Percentiles rank a stretch among this genome's conserved stretches.
Evolutionary conservation across 2,113 vertebrate genomes (phyloP).

Genomic region (Dendrocopos noguchii): DNA sequence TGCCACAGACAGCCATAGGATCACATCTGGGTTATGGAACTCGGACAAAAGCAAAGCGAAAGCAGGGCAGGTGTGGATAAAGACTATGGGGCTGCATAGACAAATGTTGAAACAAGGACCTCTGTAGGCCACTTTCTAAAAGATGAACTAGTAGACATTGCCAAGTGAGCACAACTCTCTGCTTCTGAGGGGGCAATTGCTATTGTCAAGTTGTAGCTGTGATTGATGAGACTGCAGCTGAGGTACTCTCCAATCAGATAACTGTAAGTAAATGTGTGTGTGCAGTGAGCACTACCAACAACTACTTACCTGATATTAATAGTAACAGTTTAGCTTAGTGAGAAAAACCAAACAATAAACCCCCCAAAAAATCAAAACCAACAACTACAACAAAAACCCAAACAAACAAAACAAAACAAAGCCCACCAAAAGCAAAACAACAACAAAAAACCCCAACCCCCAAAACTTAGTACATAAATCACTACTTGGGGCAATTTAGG

Average conservation of each 20-base stretch:
- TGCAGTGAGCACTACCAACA: accelerated
- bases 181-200: neutral
- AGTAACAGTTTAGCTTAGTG: neutral
- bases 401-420: neutral
- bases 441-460: no score
- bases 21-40: neutral
- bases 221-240: neutral
- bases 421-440: no score
- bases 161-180: neutral
- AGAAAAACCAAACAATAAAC: neutral
- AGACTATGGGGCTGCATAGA: accelerated
- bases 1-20: neutral
- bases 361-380: no score
- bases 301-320: neutral
- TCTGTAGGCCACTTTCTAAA: neutral
- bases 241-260: neutral
- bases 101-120: neutral
- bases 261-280: accelerated
- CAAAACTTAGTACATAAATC: neutral
- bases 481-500: neutral
- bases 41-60: neutral
- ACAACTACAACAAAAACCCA: no score
- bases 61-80: accelerated
- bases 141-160: neutral
- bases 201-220: neutral